Conservation (phyloP, 2,797 vertebrate species). For the Dipus sagitta region DNA sequence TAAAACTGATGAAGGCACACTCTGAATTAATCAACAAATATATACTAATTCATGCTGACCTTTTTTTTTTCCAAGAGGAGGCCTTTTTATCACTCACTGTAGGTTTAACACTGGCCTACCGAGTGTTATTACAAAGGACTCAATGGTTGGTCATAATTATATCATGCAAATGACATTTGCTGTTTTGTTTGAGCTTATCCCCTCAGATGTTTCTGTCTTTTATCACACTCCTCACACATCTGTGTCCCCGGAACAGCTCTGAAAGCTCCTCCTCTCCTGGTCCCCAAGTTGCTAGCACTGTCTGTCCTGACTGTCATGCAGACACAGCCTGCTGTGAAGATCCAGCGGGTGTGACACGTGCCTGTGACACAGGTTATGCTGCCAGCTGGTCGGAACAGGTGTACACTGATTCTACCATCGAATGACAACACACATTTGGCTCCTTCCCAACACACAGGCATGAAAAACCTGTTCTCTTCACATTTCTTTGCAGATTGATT, state of each 20-base stretch:
- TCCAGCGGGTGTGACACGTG: slow-evolving; percentile 85
- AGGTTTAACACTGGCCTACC: slow-evolving; percentile 91
- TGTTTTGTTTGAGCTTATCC: slow-evolving; percentile 92
- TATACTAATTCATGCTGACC: slow-evolving; percentile 91
- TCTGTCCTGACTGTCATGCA: slow-evolving; percentile 88
- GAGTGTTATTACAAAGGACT: slow-evolving; percentile 92
- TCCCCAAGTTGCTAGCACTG: slow-evolving; percentile 89
- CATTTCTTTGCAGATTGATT: slow-evolving; percentile 89
- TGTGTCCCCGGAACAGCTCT: slow-evolving; percentile 90
- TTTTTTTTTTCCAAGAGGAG: slow-evolving; percentile 88
- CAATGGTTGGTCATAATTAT: slow-evolving; percentile 94
- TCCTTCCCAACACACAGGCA: slow-evolving; percentile 92
- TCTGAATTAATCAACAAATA: slow-evolving; percentile 91
- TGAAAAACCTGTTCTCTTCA: slow-evolving; percentile 92
- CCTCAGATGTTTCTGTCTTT: slow-evolving; percentile 93
- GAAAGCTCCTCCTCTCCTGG: slow-evolving; percentile 87
- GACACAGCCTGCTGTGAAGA: slow-evolving; percentile 88
- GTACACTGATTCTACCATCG: slow-evolving; percentile 94
- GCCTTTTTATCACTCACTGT: slow-evolving; percentile 89
- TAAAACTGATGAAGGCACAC: slow-evolving; percentile 89
- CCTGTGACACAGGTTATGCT: slow-evolving; percentile 92
- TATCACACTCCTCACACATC: slow-evolving; percentile 93
- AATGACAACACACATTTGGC: slow-evolving; percentile 95
- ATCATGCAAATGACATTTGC: slow-evolving; percentile 97
- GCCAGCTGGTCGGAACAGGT: slow-evolving; percentile 98